Evolutionary conservation across 2,113 vertebrate species (phyloP).

Genomic region (Sus scrofa): T2T-Sscrofa CM000816.6:105602001-105602500

Average conservation of each 20-base stretch:
- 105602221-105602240: constrained; percentile 44
- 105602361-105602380: constrained; percentile 1
- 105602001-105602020: not conserved
- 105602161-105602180: not conserved
- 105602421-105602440: not conserved
- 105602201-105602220: constrained; percentile 34
- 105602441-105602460: not conserved
- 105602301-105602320: not conserved
- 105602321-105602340: not conserved
- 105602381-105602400: not conserved
- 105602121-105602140: not conserved
- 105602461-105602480: not conserved
- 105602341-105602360: not conserved
- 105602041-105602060: not conserved
- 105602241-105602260: not conserved
- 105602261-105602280: constrained; percentile 12
- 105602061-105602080: not conserved
- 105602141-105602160: not conserved
- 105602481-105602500: not conserved
- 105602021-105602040: not conserved
- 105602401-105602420: not conserved
- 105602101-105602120: not conserved
- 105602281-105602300: not conserved
- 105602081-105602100: not conserved
- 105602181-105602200: constrained; percentile 18